Base-by-base conservation (phyloP, 1,140 invertebrate species). In the Camponotus vicinus region DNA sequence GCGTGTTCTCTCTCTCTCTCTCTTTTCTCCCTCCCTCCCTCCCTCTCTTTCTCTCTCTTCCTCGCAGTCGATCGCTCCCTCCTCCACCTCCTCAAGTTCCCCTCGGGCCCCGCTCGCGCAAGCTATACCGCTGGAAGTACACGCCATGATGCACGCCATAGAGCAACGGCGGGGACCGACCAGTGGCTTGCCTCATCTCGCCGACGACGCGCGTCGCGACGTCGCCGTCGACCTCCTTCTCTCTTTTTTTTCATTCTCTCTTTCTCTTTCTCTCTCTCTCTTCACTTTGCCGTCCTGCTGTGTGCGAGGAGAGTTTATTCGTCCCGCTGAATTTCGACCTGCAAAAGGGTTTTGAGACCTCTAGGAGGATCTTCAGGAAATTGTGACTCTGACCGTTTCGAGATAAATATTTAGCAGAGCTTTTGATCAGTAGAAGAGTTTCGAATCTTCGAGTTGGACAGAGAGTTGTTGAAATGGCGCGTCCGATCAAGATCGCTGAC, bases 71-170 rank as follows among this genome's bases (percentile, higher is more conserved):
- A 49, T 55, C 34, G 69, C 27, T 34, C 85, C 75, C 67, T 40
- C 69, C 69, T 40, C 49, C 15, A 18, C 49, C 49, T 49, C 57
- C 76, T 32, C 49, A 34, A 57, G 8, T 11, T 45, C 59, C 49
- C 86, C 70, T 76, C 67, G 64, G 49, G 42, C 82, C 71, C 88
- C 77, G 78, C 88, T 67, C 45, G 63, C 45, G 85, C 73, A 40
- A 90, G 89, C 77, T 90, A 86, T 90, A 90, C 83, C 89, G 83
- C 89, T 90, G 82, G 34, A 84, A 90, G 86, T 90, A 86, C 89
- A 61, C 79, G 84, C 89, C 89, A 90, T 90, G 89, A 90, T 90
- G 89, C 89, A 86, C 89, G 89, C 89, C 89, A 86, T 90, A 90
- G 89, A 90, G 82, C 77, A 70, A 42, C 88, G 82, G 80, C 78